Percentiles rank a stretch among this genome's conserved stretches.
These are phyloP conservation scores for Hirtodrosophila cameraria DNA, from an alignment of 2,888 invertebrate genomes.

Conservation along the genomic window DNA sequence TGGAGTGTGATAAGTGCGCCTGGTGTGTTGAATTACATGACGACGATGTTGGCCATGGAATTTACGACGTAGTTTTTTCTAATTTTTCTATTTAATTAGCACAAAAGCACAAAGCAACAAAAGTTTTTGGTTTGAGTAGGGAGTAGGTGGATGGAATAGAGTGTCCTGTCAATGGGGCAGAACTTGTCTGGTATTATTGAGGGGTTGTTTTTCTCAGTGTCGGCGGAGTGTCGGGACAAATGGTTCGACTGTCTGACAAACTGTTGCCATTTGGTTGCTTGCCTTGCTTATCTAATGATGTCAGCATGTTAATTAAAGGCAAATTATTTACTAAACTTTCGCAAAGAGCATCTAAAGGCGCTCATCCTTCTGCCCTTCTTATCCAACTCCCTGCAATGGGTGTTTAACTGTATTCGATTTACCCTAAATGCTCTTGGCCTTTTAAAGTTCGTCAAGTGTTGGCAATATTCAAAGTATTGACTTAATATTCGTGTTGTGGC, in stretches of 20 bases:
- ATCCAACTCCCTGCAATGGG: conserved; percentile 3
- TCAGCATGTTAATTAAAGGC: conserved; percentile 82
- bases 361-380: too few species aligned
- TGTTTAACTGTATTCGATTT: conserved; percentile 27
- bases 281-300: conserved; percentile 70
- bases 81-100: conserved; percentile 78
- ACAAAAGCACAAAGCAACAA: conserved; percentile 29
- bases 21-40: conserved; percentile 70
- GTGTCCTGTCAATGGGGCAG: conserved; percentile 52
- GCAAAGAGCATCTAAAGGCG: conserved; percentile 17
- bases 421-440: conserved; percentile 35
- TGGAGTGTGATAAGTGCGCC: conserved; percentile 70
- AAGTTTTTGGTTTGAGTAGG: conserved; percentile 7
- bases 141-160: conserved; percentile 2
- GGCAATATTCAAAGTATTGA: conserved; percentile 31
- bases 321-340: conserved; percentile 80
- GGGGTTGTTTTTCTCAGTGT: conserved; percentile 19
- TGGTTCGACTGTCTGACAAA: conserved; percentile 68
- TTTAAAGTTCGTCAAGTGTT: conserved; percentile 41
- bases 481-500: conserved; percentile 6
- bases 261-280: conserved; percentile 66
- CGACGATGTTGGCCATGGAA: conserved; percentile 51
- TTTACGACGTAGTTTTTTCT: conserved; percentile 77
- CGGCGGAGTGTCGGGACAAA: conserved; percentile 59
- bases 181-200: conserved; percentile 28